These are phyloP conservation scores for Cantharis nigra DNA, from an alignment of 2,888 invertebrate species.

Conservation along the genomic window DNA sequence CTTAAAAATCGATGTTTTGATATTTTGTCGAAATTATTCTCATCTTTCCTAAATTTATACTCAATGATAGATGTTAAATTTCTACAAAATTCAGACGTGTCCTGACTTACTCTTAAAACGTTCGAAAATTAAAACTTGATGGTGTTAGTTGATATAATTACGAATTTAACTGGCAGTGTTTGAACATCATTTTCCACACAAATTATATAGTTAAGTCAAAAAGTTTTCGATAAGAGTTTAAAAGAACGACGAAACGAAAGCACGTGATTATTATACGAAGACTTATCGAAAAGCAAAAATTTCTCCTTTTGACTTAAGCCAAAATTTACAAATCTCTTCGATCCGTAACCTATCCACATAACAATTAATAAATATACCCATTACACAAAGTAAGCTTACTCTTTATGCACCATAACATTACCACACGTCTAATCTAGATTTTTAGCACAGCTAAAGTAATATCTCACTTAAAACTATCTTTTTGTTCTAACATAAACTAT, in stretches of 20 bases:
- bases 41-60: background rate
- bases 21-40: too few relatives aligned
- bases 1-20: too few relatives aligned
- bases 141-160: background rate
- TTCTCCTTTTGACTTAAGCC: background rate
- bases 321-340: background rate
- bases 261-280: background rate
- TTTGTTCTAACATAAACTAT: background rate
- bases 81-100: background rate
- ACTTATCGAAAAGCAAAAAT: background rate
- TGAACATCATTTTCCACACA: background rate
- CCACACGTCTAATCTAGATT: constrained; percentile 20
- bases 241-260: background rate
- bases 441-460: constrained; percentile 25
- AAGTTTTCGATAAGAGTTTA: background rate
- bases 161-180: background rate
- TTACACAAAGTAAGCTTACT: background rate
- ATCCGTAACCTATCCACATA: background rate
- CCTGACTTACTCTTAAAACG: background rate
- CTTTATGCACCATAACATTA: constrained; percentile 14
- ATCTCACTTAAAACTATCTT: constrained; percentile 1
- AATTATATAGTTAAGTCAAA: background rate
- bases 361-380: background rate
- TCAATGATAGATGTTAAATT: background rate
- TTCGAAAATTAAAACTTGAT: background rate